A percentile compares a stretch with the other conserved stretches of the same genome.
Conservation (phyloP, 2,113 vertebrate genomes). For the Etia nguti region DNA sequence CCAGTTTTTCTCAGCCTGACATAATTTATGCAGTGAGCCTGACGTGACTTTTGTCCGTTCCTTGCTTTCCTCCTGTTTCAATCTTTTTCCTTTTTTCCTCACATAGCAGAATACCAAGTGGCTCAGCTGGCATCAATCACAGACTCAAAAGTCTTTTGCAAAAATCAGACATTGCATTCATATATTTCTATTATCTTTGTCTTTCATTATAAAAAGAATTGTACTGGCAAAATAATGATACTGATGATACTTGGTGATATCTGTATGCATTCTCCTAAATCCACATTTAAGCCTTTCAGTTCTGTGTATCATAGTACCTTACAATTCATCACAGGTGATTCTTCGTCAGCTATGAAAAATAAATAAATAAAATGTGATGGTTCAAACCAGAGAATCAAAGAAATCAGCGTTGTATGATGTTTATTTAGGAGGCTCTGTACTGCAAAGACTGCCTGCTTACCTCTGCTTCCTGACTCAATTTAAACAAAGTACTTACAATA, state of each 20-base stretch:
- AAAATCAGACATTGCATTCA: not conserved
- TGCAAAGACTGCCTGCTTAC: not conserved
- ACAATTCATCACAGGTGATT: not conserved
- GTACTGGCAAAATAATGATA: fast-evolving
- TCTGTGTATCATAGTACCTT: not conserved
- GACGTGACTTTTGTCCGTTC: not conserved
- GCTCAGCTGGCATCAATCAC: not conserved
- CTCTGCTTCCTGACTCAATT: not conserved
- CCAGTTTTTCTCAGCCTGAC: not conserved
- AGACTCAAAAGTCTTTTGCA: fast-evolving
- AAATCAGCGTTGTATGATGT: not conserved
- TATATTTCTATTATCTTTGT: not conserved
- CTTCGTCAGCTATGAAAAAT: fast-evolving
- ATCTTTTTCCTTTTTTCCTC: not conserved
- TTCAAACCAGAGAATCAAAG: no score
- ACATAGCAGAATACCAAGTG: not conserved
- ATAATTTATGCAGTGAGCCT: not conserved
- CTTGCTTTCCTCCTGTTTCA: not conserved
- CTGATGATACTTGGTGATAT: fast-evolving
- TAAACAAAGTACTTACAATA: not conserved
- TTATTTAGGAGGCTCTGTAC: not conserved
- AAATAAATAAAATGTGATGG: not conserved
- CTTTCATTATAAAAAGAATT: not conserved
- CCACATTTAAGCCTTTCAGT: not conserved
- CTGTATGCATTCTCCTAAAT: not conserved